A percentile compares a stretch with the other conserved stretches of the same genome.
Conservation (phyloP, 2,888 invertebrate genomes). For the Caenorhabditis sp. region DNA sequence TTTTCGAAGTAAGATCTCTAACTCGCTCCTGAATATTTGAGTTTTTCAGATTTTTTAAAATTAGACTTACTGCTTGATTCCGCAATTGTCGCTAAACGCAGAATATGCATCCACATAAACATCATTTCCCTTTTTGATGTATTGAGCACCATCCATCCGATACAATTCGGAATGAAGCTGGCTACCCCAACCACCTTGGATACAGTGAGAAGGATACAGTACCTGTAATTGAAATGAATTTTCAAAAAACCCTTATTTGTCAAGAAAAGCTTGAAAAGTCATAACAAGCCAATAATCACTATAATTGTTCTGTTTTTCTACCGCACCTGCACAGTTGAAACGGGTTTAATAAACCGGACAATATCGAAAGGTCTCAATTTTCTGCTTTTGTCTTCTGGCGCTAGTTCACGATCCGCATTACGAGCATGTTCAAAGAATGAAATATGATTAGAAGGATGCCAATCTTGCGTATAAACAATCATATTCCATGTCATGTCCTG, state of each 20-base stretch:
- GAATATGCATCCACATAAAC: constrained; percentile 96
- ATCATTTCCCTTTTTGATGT: constrained; percentile 80
- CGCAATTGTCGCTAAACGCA: constrained; percentile 97
- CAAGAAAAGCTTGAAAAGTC: constrained; percentile 1
- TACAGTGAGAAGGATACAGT: constrained; percentile 94
- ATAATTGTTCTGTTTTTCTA: background rate
- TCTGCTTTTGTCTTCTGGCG: constrained; percentile 54
- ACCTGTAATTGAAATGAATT: too few relatives aligned
- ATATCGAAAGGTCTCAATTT: constrained; percentile 80
- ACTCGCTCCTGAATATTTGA: constrained; percentile 78
- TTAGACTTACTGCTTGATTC: constrained; percentile 74
- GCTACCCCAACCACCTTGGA: constrained; percentile 93
- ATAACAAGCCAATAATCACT: background rate
- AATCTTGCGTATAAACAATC: constrained; percentile 83
- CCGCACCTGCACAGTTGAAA: constrained; percentile 67
- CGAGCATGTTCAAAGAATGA: constrained; percentile 88
- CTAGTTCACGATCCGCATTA: constrained; percentile 59
- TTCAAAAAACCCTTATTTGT: too few relatives aligned
- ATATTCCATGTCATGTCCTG: constrained; percentile 46
- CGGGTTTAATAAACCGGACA: constrained; percentile 87
- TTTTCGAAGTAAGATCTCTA: constrained; percentile 82
- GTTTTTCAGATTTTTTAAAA: background rate
- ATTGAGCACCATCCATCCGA: constrained; percentile 54
- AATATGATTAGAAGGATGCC: constrained; percentile 95
- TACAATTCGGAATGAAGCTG: constrained; percentile 85